Evolutionary conservation across 1,140 invertebrate species (phyloP).

Genomic region (Choristoneura fumiferana): DNA sequence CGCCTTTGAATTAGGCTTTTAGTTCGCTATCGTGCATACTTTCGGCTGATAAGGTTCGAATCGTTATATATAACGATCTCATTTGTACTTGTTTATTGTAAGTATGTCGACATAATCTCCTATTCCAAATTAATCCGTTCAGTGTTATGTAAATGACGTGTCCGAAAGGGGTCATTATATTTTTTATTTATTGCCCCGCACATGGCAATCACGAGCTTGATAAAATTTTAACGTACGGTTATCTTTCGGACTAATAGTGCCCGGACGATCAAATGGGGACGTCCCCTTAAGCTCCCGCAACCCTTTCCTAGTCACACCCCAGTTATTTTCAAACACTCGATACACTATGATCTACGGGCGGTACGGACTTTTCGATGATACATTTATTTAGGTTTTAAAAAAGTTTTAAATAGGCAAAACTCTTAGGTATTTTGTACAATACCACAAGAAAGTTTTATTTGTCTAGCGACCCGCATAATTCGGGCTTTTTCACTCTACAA

Average conservation of each 20-base stretch:
- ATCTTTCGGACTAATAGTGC: constrained; percentile 29
- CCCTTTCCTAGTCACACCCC: constrained; percentile 59
- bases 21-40: not conserved
- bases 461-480: not conserved
- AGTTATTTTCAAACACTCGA: constrained; percentile 39
- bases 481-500: not conserved
- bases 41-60: not conserved
- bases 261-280: constrained; percentile 38
- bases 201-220: constrained; percentile 7
- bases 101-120: not conserved
- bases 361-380: not conserved
- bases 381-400: no score
- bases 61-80: not conserved
- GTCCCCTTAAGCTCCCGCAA: constrained; percentile 54
- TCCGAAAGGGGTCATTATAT: constrained; percentile 14
- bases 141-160: constrained; percentile 16
- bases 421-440: no score
- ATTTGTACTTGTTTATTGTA: no score
- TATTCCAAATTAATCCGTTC: constrained; percentile 18
- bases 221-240: constrained; percentile 11
- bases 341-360: constrained; percentile 2
- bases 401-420: no score
- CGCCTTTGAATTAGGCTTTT: not conserved
- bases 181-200: constrained; percentile 11
- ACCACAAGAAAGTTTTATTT: not conserved